Percentiles rank a stretch among this genome's conserved stretches.
Evolutionary conservation across 2,888 invertebrate species (phyloP).

Genomic region (Hyposoter dolosus): DNA sequence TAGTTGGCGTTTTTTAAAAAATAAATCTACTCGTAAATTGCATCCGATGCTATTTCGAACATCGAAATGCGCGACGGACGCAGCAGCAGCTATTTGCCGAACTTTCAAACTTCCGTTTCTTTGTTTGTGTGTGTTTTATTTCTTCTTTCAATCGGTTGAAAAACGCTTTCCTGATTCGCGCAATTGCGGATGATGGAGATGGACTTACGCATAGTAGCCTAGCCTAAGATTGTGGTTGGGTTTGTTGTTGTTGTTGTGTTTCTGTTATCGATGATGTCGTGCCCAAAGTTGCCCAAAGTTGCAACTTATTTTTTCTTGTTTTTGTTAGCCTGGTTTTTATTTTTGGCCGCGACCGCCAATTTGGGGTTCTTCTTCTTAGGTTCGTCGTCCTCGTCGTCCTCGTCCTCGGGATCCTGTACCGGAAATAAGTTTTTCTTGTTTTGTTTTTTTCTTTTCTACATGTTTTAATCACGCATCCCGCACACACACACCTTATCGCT

Average conservation of each 20-base stretch:
- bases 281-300: slow-evolving; percentile 35
- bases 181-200: slow-evolving; percentile 81
- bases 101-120: slow-evolving; percentile 29
- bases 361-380: slow-evolving; percentile 93
- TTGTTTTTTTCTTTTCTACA: not conserved
- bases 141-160: slow-evolving; percentile 71
- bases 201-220: slow-evolving; percentile 82
- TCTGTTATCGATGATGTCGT: slow-evolving; percentile 52
- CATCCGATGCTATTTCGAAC: slow-evolving; percentile 53
- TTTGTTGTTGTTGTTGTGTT: slow-evolving; percentile 70
- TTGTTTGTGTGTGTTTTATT: not conserved
- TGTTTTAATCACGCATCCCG: slow-evolving; percentile 2
- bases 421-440: slow-evolving; percentile 73
- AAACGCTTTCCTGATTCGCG: slow-evolving; percentile 79
- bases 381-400: slow-evolving; percentile 91
- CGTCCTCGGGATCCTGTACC: slow-evolving; percentile 88
- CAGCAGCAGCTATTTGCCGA: slow-evolving; percentile 34
- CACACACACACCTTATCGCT: slow-evolving; percentile 6
- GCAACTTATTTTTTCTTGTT: slow-evolving; percentile 84
- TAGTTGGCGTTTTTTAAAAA: slow-evolving; percentile 40
- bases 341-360: slow-evolving; percentile 90
- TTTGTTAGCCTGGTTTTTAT: slow-evolving; percentile 87
- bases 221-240: slow-evolving; percentile 81
- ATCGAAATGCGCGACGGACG: slow-evolving; percentile 51
- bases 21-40: slow-evolving; percentile 58